These are phyloP conservation scores for Acrobasis consociella DNA, from an alignment of 2,888 invertebrate species.

Conservation along the genomic window DNA sequence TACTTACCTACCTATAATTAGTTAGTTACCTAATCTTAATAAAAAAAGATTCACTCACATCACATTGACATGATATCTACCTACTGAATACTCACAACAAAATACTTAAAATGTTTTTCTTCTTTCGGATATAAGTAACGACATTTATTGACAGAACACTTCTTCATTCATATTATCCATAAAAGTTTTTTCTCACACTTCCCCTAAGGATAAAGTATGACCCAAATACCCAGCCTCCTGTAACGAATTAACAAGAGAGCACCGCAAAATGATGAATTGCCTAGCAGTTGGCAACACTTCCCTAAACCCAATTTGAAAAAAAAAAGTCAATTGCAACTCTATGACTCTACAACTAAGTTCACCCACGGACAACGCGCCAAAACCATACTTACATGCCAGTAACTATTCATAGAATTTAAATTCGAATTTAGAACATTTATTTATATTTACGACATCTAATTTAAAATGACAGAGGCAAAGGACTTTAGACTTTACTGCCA, in stretches of 20 bases:
- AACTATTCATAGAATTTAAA: constrained; percentile 27
- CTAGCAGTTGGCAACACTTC: constrained; percentile 46
- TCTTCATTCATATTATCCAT: not conserved
- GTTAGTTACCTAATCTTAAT: no score
- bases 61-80: no score
- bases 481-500: constrained; percentile 41
- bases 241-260: constrained; percentile 76
- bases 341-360: constrained; percentile 23
- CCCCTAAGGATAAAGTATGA: constrained; percentile 51
- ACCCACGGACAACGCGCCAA: constrained; percentile 25
- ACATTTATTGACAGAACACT: not conserved
- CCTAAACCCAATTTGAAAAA: constrained; percentile 41
- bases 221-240: constrained; percentile 61
- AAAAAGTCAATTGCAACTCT: constrained; percentile 11
- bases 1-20: no score
- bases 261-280: constrained; percentile 64
- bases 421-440: constrained; percentile 26
- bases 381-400: constrained; percentile 26
- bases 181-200: constrained; percentile 48
- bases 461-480: constrained; percentile 18
- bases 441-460: constrained; percentile 14
- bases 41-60: no score
- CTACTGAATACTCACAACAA: no score
- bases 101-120: no score
- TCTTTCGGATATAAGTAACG: not conserved